Evolutionary conservation across 2,797 vertebrate species (phyloP).

Genomic region (Pempheris klunzingeri): DNA sequence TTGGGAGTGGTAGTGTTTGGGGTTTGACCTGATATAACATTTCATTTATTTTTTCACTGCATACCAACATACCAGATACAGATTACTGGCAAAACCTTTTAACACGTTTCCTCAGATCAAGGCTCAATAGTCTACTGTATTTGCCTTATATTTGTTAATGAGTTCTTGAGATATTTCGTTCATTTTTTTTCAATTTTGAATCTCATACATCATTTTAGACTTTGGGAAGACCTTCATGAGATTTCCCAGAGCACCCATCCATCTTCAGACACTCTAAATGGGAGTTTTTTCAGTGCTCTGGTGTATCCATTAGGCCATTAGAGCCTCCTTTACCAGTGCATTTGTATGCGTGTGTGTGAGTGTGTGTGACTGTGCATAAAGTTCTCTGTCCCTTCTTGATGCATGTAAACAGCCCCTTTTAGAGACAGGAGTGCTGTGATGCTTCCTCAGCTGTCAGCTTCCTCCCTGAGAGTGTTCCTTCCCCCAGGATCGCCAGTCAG

Average conservation of each 20-base stretch:
- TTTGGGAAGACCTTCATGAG: background rate
- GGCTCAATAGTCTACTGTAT: background rate
- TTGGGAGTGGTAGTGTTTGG: no score
- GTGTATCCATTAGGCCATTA: slow-evolving; percentile 41
- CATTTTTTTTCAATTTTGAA: no score
- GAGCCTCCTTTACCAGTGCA: slow-evolving; percentile 8
- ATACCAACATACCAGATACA: background rate
- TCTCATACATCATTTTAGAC: background rate
- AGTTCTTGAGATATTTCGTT: background rate
- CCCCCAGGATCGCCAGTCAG: background rate
- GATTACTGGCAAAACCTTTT: background rate
- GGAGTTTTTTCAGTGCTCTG: slow-evolving; percentile 32
- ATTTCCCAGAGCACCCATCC: slow-evolving; percentile 24
- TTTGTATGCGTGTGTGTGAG: slow-evolving; percentile 27
- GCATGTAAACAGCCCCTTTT: slow-evolving; percentile 44
- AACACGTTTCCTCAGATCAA: background rate
- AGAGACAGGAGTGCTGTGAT: slow-evolving; percentile 16
- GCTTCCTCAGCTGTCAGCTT: slow-evolving; percentile 34
- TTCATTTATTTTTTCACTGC: background rate
- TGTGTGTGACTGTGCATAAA: slow-evolving; percentile 15
- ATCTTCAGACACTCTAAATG: slow-evolving; percentile 44
- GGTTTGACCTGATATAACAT: no score
- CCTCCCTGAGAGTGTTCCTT: slow-evolving; percentile 11
- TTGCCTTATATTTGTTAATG: background rate
- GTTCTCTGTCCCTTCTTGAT: background rate